phyloP scores from a whole-genome alignment of 2,113 vertebrate genomes.

The Sapayoa aenigma region DNA sequence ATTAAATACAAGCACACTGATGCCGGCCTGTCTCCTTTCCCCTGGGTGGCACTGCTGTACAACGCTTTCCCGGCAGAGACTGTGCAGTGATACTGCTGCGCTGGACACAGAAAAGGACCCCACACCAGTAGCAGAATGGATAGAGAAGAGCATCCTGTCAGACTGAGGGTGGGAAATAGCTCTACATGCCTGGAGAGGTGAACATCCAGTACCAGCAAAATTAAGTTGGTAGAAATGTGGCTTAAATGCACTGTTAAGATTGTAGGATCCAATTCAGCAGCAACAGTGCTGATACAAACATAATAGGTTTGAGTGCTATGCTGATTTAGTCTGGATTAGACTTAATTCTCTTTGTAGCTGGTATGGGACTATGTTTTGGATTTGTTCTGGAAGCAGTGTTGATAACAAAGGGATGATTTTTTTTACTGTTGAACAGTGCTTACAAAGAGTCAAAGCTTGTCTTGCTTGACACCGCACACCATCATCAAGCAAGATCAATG shows the following conservation, averaged over 20 bases:
- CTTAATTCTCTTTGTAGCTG: neutral
- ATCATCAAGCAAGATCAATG: neutral
- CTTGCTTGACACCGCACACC: neutral
- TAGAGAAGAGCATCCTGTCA: fast-evolving
- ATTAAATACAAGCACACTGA: fast-evolving
- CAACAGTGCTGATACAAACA: neutral
- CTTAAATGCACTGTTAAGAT: neutral
- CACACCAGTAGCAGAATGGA: fast-evolving
- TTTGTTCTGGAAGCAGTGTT: neutral
- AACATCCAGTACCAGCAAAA: neutral
- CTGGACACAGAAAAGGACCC: neutral
- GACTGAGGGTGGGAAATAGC: neutral
- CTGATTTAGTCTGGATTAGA: neutral
- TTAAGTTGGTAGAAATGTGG: neutral
- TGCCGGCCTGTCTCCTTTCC: neutral
- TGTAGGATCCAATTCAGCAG: neutral
- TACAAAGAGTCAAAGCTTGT: neutral
- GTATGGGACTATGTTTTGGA: neutral
- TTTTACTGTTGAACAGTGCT: neutral
- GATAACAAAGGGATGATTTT: neutral
- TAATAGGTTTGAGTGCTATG: neutral
- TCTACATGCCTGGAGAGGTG: neutral
- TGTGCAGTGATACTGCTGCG: fast-evolving
- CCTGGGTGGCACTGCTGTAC: neutral
- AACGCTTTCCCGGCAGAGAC: neutral